Evolutionary conservation across 2,797 vertebrate species (phyloP), one percentile per base, ranked within the genome.

Genomic region (Chrosomus eos): DNA sequence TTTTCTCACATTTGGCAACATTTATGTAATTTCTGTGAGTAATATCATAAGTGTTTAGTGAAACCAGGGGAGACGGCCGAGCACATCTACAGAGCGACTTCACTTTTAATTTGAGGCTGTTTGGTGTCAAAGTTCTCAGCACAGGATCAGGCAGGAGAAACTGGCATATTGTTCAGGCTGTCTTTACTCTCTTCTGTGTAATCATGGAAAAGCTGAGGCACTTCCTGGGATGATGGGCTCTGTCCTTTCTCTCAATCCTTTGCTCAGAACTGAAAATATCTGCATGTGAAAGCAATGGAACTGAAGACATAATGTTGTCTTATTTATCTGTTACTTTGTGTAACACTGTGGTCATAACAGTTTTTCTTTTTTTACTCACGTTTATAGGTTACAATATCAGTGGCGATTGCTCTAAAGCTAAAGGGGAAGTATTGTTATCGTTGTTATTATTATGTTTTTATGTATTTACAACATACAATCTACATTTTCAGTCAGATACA

Each of bases 21-120:
- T 87, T 91, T 83, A 89, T 60, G 77, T 90, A 90, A 91, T 94
- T 93, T 93, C 89, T 90, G 89, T 83, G 91, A 93, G 92, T 90
- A 91, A 92, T 91, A 92, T 92, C 91, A 91, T 92, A 90, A 93
- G 92, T 94, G 93, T 94, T 93, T 92, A 91, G 94, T 93, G 93
- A 94, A 91, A 92, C 92, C 88, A 93, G 89, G 87, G 90, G 88
- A 91, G 92, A 92, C 90, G 91, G 92, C 93, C 92, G 87, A 92
- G 91, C 91, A 89, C 87, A 93, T 94, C 93, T 92, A 87, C 89
- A 84, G 86, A 64, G 18, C 88, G 86, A 90, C 91, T 90, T 94
- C 92, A 91, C 89, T 14, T 43, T 91, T 92, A 88, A 91, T 94
- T 93, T 90, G 55, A 89, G 88, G 91, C 91, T 74, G 88, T 93